Base-by-base conservation (phyloP, 2,113 vertebrate species). In the Cyprinodon variegatus region DNA sequence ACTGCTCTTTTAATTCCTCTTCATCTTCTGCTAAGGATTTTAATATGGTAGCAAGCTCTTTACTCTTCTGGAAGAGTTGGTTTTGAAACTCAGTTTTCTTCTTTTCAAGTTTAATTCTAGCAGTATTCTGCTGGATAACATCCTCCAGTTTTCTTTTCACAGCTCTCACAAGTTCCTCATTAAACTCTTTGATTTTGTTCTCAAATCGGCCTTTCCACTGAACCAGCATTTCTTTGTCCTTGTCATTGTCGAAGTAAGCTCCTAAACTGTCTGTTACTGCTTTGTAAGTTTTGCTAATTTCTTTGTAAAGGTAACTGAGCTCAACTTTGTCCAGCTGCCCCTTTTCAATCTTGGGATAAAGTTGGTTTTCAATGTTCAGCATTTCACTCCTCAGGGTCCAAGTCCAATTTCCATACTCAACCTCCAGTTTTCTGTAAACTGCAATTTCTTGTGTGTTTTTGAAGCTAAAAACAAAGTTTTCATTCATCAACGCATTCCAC, bases 401-500 rank as follows among this genome's bases (percentile, higher is more conserved):
- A 15, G 82, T 89, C 87, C 82, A 85, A 20, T 79, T 81, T 0
- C 64, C 67, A 1, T 81, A 83, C 0, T 81, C 4, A 0, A 67
- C 53, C 38, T 89, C 84, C 68, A 89, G 84, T 61, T 29, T 72
- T 75, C 87, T 81, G 63, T 83, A 86, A 39, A 53, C 12, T 61
- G 62, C 20, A 0, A 89, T 72, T 76, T 89, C 84, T 4, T 68
- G 0, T 4, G 87, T 38, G 72, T 89, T 89, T 78, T 78, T 86
- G 74, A 85, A 89, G 0, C 22, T 89, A 43, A 89, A 89, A 68
- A 89, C 80, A 86, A 89, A 85, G 0, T 86, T 2, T 45, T 89
- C 84, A 0, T 83, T 85, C 61, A 89, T 6, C 14, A 86, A 64
- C 0, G 87, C 84, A 0, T 81, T 74, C 79, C 80, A 89, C 7